Conservation (phyloP, 2,888 invertebrate species). For the Tiliacea citrago region DNA sequence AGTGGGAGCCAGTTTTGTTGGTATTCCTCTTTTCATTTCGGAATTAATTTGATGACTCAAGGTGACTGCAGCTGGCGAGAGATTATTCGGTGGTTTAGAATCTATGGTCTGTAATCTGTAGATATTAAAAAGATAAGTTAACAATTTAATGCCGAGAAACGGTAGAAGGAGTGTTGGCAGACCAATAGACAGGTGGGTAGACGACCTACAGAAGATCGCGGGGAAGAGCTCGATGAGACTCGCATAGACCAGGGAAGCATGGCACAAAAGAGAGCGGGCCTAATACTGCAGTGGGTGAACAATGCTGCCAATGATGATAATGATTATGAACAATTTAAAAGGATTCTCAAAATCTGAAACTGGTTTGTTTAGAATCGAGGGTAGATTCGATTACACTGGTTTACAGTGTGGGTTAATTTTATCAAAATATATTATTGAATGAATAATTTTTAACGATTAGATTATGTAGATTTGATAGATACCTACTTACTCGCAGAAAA, state of each 20-base stretch:
- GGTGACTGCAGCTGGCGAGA: slow-evolving; percentile 44
- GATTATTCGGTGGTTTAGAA: not conserved
- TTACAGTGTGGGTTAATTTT: not conserved
- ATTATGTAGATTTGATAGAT: not conserved
- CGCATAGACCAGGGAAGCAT: not conserved
- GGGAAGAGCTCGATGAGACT: not conserved
- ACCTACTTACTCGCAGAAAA: not conserved
- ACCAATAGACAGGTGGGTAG: not conserved
- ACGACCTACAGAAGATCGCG: not conserved
- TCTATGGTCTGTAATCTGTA: slow-evolving; percentile 3
- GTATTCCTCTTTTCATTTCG: slow-evolving; percentile 76
- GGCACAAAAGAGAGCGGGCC: not conserved
- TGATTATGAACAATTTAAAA: not conserved
- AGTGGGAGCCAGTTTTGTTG: slow-evolving; percentile 71
- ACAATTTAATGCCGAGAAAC: not conserved
- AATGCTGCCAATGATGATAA: not conserved
- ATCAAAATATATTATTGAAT: not conserved
- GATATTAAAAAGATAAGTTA: not conserved
- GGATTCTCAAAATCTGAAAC: not conserved
- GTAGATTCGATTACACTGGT: not conserved
- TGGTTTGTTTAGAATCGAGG: not conserved
- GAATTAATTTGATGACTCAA: slow-evolving; percentile 72
- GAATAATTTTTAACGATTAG: not conserved
- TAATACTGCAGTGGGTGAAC: not conserved
- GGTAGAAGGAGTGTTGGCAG: not conserved